Conservation (phyloP, 2,888 invertebrate genomes). For the Chrysolina haemoptera region DNA sequence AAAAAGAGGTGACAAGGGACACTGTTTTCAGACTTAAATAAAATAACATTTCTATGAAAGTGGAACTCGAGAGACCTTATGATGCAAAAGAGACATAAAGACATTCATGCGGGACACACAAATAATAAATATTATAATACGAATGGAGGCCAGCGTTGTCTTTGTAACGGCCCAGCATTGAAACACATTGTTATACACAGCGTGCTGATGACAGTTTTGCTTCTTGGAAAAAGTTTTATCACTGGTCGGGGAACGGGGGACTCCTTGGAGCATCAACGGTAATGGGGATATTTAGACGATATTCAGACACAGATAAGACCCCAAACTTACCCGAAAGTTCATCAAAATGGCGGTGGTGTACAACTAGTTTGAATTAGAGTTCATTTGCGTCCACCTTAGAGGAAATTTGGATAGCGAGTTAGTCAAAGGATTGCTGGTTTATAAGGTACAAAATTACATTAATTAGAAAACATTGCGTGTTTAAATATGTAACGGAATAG, state of each 20-base stretch:
- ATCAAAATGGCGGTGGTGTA: slow-evolving; percentile 27
- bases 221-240: slow-evolving; percentile 70
- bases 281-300: slow-evolving; percentile 58
- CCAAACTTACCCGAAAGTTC: slow-evolving; percentile 33
- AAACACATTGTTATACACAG: slow-evolving; percentile 69
- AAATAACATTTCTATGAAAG: slow-evolving; percentile 68
- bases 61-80: slow-evolving; percentile 64
- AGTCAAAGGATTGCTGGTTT: slow-evolving; percentile 15
- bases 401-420: neutral
- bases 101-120: slow-evolving; percentile 68
- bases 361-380: slow-evolving; percentile 15
- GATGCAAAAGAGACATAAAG: slow-evolving; percentile 66
- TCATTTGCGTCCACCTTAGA: neutral
- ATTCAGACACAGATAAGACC: slow-evolving; percentile 53
- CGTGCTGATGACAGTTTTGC: slow-evolving; percentile 68
- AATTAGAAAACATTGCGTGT: too few relatives aligned
- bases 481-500: too few relatives aligned
- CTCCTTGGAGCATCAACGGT: slow-evolving; percentile 48
- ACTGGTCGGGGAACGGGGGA: slow-evolving; percentile 60
- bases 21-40: slow-evolving; percentile 67
- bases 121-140: slow-evolving; percentile 72
- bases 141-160: slow-evolving; percentile 61
- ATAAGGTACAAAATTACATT: neutral
- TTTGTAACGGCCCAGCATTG: slow-evolving; percentile 65
- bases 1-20: slow-evolving; percentile 68